Conservation (phyloP, 2,797 vertebrate genomes). For the Chiloscyllium punctatum region DNA sequence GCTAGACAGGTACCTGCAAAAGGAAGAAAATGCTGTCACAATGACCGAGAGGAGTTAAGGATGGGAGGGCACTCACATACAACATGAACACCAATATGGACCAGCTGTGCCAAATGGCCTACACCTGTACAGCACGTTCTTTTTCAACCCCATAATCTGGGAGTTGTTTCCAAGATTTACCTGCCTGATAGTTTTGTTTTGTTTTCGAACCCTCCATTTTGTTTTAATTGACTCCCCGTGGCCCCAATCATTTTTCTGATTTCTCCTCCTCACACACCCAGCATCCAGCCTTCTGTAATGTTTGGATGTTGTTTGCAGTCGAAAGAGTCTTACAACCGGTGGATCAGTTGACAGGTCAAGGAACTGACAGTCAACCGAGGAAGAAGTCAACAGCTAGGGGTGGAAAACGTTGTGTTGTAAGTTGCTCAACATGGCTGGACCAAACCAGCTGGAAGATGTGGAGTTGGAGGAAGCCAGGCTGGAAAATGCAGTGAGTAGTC, state of each 20-base stretch:
- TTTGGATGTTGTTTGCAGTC: not conserved
- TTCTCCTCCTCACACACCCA: not conserved
- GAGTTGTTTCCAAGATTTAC: not conserved
- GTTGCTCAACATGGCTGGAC: too few species aligned
- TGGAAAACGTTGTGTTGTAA: too few species aligned
- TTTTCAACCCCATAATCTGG: not conserved
- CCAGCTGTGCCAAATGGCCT: too few species aligned
- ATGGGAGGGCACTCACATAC: not conserved
- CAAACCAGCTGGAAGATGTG: not conserved
- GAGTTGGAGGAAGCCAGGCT: slow-evolving; percentile 21
- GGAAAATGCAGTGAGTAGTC: too few species aligned
- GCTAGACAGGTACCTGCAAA: not conserved
- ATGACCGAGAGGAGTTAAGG: not conserved
- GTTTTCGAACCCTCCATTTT: not conserved
- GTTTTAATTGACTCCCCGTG: not conserved
- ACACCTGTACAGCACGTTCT: not conserved
- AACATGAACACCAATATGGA: not conserved
- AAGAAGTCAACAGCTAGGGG: too few species aligned
- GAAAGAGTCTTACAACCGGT: not conserved
- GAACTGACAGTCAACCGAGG: too few species aligned
- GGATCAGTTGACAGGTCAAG: too few species aligned
- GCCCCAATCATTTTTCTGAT: not conserved
- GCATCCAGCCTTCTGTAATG: not conserved
- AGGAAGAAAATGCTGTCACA: not conserved
- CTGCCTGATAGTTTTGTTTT: not conserved